Evolutionary conservation across 2,888 invertebrate species (phyloP).

Genomic region (Boloria euphrosyne): DNA sequence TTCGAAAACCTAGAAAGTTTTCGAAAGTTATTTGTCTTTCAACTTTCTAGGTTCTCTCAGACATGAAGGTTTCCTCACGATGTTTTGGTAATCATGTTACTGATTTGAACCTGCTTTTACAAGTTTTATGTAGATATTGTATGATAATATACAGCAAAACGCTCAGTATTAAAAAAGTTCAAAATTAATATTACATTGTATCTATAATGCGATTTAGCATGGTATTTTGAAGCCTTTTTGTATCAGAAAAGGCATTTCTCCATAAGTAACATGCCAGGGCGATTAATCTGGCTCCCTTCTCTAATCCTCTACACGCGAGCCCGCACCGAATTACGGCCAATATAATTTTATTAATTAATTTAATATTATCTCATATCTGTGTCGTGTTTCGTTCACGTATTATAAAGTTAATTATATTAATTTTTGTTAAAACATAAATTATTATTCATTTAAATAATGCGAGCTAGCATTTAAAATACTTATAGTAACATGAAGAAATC

Average conservation of each 20-base stretch:
- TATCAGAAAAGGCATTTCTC: conserved; percentile 45
- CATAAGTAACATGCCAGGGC: conserved; percentile 67
- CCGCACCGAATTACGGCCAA: conserved; percentile 59
- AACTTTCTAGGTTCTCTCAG: no score
- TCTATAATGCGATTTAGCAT: conserved; percentile 27
- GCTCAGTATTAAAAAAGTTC: neutral
- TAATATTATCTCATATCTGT: conserved; percentile 44
- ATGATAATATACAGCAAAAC: no score
- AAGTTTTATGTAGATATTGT: no score
- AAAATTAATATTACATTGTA: neutral
- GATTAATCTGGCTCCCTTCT: conserved; percentile 58
- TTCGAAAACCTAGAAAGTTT: no score
- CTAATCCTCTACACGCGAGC: conserved; percentile 71
- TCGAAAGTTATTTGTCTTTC: no score
- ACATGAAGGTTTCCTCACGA: no score
- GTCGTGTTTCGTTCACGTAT: conserved; percentile 5
- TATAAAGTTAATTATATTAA: conserved; percentile 30
- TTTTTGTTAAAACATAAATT: neutral
- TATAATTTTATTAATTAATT: conserved; percentile 56
- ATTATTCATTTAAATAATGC: no score
- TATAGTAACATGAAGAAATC: neutral
- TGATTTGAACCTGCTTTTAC: no score
- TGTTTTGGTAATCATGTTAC: no score
- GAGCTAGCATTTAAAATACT: neutral
- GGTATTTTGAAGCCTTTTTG: conserved; percentile 36